Evolutionary conservation across 2,113 vertebrate species (phyloP).

Genomic region (Phylloscopus trochilus): DNA sequence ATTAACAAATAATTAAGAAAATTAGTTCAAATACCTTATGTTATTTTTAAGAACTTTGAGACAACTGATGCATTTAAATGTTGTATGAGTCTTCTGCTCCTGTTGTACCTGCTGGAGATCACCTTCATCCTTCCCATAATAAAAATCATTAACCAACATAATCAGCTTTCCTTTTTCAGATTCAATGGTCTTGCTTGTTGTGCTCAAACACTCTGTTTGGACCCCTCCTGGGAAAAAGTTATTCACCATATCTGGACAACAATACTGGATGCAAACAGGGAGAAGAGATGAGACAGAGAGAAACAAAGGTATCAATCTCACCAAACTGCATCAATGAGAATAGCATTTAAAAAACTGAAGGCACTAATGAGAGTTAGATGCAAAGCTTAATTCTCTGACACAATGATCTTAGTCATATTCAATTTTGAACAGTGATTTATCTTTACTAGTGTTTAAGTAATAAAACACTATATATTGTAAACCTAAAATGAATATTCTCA

Average conservation of each 20-base stretch:
- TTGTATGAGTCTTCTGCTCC: slow-evolving; percentile 83
- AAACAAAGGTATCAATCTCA: not conserved
- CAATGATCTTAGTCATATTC: not conserved
- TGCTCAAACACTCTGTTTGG: slow-evolving; percentile 55
- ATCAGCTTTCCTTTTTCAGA: slow-evolving; percentile 89
- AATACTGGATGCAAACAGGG: slow-evolving; percentile 75
- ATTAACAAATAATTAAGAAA: not conserved
- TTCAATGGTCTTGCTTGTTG: slow-evolving; percentile 62
- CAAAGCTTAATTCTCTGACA: not conserved
- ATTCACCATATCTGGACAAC: slow-evolving; percentile 79
- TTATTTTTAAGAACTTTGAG: slow-evolving; percentile 97
- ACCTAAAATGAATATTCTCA: not conserved
- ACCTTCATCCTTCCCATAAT: slow-evolving; percentile 91
- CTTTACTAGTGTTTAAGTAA: not conserved
- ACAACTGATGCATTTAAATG: slow-evolving; percentile 97
- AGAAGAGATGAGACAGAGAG: not conserved
- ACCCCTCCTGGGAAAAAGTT: slow-evolving; percentile 58
- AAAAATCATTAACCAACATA: slow-evolving; percentile 97
- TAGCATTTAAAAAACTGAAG: not conserved
- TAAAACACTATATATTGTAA: not conserved
- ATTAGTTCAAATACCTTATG: slow-evolving; percentile 81
- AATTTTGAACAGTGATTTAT: not conserved
- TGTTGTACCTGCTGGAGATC: slow-evolving; percentile 72
- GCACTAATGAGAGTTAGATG: not conserved
- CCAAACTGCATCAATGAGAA: not conserved